phyloP scores from a whole-genome alignment of 2,888 invertebrate species.

The Polietes domitor region DNA sequence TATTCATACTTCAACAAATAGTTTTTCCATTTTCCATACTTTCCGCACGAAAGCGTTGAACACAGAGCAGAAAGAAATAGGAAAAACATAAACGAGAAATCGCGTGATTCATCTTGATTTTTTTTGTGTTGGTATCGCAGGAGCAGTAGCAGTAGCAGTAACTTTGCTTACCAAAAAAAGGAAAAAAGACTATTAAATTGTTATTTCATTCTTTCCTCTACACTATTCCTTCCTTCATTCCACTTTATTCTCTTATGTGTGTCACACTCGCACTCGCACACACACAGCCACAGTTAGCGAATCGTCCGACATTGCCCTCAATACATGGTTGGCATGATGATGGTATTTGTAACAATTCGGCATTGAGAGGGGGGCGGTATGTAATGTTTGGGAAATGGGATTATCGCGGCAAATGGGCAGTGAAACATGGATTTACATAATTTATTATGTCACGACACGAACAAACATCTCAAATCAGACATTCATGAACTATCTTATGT shows the following conservation, averaged over 20 bases:
- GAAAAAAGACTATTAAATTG: slow-evolving; percentile 52
- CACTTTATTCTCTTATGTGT: slow-evolving; percentile 24
- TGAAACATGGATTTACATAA: no score
- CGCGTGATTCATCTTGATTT: slow-evolving; percentile 65
- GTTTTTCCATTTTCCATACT: slow-evolving; percentile 84
- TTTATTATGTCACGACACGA: no score
- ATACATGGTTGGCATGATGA: slow-evolving; percentile 42
- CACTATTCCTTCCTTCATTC: slow-evolving; percentile 34
- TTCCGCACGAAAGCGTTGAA: slow-evolving; percentile 86
- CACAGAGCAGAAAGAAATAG: slow-evolving; percentile 37
- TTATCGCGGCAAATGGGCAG: slow-evolving; percentile 13
- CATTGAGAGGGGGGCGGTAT: slow-evolving; percentile 2
- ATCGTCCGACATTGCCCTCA: slow-evolving; percentile 64
- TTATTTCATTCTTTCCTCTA: slow-evolving; percentile 36
- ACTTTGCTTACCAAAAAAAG: slow-evolving; percentile 32
- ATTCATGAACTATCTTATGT: no score
- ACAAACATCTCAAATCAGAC: no score
- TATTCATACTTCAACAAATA: not conserved
- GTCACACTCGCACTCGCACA: slow-evolving; percentile 27
- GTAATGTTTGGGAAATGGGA: not conserved
- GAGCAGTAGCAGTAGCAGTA: slow-evolving; percentile 25
- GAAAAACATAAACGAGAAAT: slow-evolving; percentile 36
- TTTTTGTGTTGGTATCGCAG: not conserved
- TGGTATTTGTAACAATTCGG: not conserved
- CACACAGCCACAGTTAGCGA: not conserved